Conservation (phyloP, 2,113 vertebrate species). For the Tichodroma muraria region DNA sequence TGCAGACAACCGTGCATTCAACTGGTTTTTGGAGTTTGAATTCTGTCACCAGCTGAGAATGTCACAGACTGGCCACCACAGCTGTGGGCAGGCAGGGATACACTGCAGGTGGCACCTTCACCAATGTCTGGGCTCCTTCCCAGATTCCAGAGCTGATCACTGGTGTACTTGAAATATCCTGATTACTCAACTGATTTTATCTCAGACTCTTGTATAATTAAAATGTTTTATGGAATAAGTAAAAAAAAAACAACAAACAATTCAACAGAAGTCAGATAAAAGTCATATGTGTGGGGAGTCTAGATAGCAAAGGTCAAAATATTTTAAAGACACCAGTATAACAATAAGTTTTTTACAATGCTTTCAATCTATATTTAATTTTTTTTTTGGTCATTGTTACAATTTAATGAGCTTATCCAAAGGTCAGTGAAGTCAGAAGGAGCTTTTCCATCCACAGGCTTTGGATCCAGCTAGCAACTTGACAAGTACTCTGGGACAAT, state of each 20-base stretch:
- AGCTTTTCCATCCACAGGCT: background rate
- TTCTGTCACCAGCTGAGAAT: background rate
- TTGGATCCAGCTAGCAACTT: background rate
- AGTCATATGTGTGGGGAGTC: background rate
- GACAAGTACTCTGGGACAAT: background rate
- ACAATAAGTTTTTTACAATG: background rate
- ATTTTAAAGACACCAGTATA: background rate
- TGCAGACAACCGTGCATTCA: background rate
- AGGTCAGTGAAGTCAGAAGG: background rate
- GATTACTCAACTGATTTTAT: background rate
- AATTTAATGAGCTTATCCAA: background rate
- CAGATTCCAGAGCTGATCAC: background rate
- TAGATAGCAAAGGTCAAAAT: background rate
- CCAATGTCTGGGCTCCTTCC: background rate
- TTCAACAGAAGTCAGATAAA: background rate
- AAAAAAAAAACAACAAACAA: background rate
- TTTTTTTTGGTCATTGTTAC: background rate
- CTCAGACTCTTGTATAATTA: background rate
- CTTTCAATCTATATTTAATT: background rate
- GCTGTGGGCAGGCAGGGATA: background rate
- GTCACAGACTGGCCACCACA: background rate
- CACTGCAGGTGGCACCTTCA: background rate
- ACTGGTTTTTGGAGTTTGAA: background rate
- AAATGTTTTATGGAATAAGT: background rate
- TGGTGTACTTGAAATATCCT: background rate